A percentile compares a stretch with the other conserved stretches of the same genome.
phyloP scores from a whole-genome alignment of 2,113 vertebrate genomes.

The Urocolius indicus region DNA sequence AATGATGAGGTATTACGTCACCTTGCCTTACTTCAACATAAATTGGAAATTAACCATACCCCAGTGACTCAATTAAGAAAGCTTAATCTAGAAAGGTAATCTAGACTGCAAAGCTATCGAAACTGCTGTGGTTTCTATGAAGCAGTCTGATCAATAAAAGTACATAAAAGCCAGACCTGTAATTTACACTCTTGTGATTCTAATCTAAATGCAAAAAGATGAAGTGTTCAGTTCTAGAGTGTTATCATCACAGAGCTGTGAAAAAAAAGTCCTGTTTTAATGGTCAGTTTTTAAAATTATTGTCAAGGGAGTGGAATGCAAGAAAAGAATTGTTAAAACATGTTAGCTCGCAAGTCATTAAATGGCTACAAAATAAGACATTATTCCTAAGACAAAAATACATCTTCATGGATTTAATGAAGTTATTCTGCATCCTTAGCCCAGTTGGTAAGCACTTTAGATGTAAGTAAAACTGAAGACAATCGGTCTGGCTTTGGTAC shows the following conservation, averaged over 20 bases:
- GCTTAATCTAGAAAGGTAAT: conserved; percentile 48
- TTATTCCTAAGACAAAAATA: conserved; percentile 33
- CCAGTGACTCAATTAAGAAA: conserved; percentile 67
- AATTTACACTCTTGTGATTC: conserved; percentile 61
- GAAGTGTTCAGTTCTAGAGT: conserved; percentile 44
- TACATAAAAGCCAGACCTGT: conserved; percentile 61
- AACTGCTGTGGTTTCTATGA: neutral
- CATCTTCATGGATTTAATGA: neutral
- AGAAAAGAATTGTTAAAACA: conserved; percentile 62
- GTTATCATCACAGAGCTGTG: conserved; percentile 22
- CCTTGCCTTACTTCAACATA: conserved; percentile 39
- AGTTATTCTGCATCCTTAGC: neutral
- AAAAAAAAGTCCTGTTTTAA: conserved; percentile 52
- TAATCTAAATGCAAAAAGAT: conserved; percentile 46
- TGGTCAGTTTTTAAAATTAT: conserved; percentile 58
- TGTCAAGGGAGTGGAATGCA: neutral
- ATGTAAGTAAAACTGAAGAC: neutral
- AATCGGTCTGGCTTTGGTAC: neutral
- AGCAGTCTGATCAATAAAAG: conserved; percentile 66
- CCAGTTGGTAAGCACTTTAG: neutral
- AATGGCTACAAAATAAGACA: conserved; percentile 4
- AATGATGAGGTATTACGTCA: neutral
- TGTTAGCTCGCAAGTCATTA: conserved; percentile 51
- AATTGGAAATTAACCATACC: conserved; percentile 68
- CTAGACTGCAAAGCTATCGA: neutral